Conservation (phyloP, 2,797 vertebrate genomes). For the Allobates femoralis region DNA sequence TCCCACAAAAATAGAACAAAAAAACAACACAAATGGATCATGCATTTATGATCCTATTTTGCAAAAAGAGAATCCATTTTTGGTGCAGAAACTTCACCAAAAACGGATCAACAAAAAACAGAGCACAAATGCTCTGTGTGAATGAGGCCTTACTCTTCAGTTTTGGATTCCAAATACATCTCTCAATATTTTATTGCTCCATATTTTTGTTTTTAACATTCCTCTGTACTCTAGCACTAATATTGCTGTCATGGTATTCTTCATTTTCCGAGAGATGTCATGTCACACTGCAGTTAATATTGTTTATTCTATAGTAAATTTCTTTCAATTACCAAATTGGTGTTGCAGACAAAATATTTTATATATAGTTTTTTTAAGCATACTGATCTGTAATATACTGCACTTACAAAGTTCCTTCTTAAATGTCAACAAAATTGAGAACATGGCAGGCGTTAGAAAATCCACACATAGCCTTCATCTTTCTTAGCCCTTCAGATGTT, state of each 20-base stretch:
- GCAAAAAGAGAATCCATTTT: too few species aligned
- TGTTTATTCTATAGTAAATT: constrained; percentile 46
- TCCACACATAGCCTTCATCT: constrained; percentile 40
- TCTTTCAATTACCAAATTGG: constrained; percentile 29
- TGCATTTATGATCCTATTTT: too few species aligned
- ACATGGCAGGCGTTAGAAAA: constrained; percentile 39
- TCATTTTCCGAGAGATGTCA: background rate
- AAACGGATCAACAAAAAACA: too few species aligned
- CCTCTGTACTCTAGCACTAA: background rate
- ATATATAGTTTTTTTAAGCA: background rate
- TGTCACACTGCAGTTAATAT: constrained; percentile 29
- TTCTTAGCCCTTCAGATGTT: constrained; percentile 43
- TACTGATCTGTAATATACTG: background rate
- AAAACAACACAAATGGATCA: too few species aligned
- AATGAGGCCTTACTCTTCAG: background rate
- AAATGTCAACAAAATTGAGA: constrained; percentile 58
- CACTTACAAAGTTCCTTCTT: constrained; percentile 39
- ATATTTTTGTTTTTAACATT: background rate
- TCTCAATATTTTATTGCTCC: background rate
- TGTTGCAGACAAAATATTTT: background rate
- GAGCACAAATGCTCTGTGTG: too few species aligned
- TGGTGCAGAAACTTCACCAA: too few species aligned
- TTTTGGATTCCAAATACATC: background rate
- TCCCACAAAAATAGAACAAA: too few species aligned
- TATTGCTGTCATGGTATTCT: constrained; percentile 35